Percentiles rank a stretch among this genome's conserved stretches.
These are phyloP conservation scores for Nesospiza acunhae DNA, from an alignment of 2,113 vertebrate genomes.

Conservation along the genomic window DNA sequence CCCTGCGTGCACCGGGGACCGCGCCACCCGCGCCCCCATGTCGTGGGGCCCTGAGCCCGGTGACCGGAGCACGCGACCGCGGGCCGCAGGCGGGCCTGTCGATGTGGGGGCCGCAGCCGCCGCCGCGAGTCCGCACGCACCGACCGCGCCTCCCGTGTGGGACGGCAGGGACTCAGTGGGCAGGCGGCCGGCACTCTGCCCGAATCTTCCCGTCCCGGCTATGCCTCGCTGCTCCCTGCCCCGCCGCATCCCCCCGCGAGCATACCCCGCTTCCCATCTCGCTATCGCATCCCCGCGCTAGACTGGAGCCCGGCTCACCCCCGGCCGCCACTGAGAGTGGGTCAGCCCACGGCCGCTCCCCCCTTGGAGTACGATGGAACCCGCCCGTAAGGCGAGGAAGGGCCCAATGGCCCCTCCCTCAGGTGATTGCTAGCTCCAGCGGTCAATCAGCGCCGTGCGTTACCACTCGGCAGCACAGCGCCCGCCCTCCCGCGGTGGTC, in stretches of 20 bases:
- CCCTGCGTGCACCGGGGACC: too few relatives aligned
- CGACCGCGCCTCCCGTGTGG: background rate
- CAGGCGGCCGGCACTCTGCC: background rate
- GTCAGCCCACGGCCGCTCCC: accelerated
- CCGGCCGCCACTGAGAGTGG: background rate
- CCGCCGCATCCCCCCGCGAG: too few relatives aligned
- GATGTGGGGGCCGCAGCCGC: background rate
- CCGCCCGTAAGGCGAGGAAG: background rate
- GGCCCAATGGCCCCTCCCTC: too few relatives aligned
- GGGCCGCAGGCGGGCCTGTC: background rate
- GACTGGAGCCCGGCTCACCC: background rate
- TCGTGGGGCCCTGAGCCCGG: background rate
- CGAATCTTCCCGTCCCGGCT: background rate
- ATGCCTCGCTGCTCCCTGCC: background rate
- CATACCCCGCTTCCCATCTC: background rate
- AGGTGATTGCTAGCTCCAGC: background rate
- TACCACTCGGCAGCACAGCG: background rate
- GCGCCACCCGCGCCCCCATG: background rate
- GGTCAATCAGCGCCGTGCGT: background rate
- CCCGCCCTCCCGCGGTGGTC: background rate
- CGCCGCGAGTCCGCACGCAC: background rate
- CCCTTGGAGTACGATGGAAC: background rate
- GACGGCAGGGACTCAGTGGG: background rate
- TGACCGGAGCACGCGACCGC: too few relatives aligned
- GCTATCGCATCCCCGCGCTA: background rate